Base-by-base conservation (phyloP, 2,888 invertebrate species). In the Clistopyga incitator region DNA sequence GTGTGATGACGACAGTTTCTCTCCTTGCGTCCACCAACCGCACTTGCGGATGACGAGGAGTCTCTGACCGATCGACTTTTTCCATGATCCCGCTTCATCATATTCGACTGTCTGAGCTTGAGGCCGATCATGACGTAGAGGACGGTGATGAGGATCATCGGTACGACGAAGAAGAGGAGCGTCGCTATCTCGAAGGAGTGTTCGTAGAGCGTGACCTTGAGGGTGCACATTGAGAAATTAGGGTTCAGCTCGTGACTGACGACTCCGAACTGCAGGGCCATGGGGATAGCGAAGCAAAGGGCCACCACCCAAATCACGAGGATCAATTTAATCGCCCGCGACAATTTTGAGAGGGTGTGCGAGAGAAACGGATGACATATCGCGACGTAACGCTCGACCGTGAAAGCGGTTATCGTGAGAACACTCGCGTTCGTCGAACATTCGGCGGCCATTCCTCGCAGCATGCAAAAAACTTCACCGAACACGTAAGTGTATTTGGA, bases 281-380 rank as follows among this genome's bases (percentile, higher is more conserved):
- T 97, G 0, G 97, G 97, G 59, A 97, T 93, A 0, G 97, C 97
- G 89, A 96, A 93, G 84, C 95, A 94, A 86, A 98, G 93, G 0
- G 98, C 96, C 0, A 96, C 93, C 72, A 97, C 91, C 98, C 98
- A 99, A 85, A 98, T 95, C 56, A 95, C 93, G 25, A 97, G 92
- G 54, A 98, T 97, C 88, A 97, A 96, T 90, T 96, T 97, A 78
- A 97, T 94, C 11, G 97, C 98, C 42, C 98, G 94, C 18, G 97
- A 96, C 54, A 98, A 94, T 90, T 97, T 97, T 4, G 98, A 98
- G 96, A 98, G 97, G 83, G 97, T 97, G 91, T 98, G 98, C 0
- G 95, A 94, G 25, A 95, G 91, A 89, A 96, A 95, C 0, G 96
- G 96, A 89, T 96, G 95, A 87, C 96, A 96, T 64, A 96, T 96